phyloP scores from a whole-genome alignment of 2,888 invertebrate species.

The Drosophila algonquin region DNA sequence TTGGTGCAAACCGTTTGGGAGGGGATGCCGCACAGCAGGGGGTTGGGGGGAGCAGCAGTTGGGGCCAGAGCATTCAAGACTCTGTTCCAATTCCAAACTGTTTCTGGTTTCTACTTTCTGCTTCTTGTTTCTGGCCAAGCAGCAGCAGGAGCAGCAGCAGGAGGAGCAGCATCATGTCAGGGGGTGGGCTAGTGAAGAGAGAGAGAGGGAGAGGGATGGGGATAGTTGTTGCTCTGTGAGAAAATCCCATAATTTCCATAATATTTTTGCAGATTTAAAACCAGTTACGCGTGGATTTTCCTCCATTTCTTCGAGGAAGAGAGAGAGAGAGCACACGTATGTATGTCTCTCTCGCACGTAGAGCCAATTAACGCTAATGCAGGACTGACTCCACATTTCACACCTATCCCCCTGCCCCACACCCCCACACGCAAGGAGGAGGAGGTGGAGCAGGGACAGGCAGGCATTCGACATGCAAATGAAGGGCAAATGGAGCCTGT shows the following conservation, averaged over 20 bases:
- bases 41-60: constrained; percentile 3
- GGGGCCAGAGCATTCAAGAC: constrained; percentile 35
- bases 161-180: constrained; percentile 3
- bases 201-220: neutral
- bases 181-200: constrained; percentile 8
- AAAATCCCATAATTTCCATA: constrained; percentile 24
- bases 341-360: constrained; percentile 34
- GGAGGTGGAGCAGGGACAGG: constrained; percentile 8
- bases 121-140: constrained; percentile 42
- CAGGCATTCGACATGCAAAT: constrained; percentile 61
- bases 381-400: constrained; percentile 63
- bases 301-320: neutral
- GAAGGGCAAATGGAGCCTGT: constrained; percentile 69
- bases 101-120: constrained; percentile 39
- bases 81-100: constrained; percentile 66
- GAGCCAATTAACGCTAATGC: constrained; percentile 73
- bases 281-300: constrained; percentile 11
- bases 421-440: too few species aligned
- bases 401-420: constrained; percentile 55
- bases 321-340: neutral
- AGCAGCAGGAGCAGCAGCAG: constrained; percentile 6
- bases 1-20: constrained; percentile 54
- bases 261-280: constrained; percentile 17
- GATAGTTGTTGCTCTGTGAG: neutral
- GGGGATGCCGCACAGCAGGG: constrained; percentile 19